Evolutionary conservation across 2,113 vertebrate genomes (phyloP), one percentile per base, ranked within the genome.

Genomic region (Dasyurus viverrinus): DNA sequence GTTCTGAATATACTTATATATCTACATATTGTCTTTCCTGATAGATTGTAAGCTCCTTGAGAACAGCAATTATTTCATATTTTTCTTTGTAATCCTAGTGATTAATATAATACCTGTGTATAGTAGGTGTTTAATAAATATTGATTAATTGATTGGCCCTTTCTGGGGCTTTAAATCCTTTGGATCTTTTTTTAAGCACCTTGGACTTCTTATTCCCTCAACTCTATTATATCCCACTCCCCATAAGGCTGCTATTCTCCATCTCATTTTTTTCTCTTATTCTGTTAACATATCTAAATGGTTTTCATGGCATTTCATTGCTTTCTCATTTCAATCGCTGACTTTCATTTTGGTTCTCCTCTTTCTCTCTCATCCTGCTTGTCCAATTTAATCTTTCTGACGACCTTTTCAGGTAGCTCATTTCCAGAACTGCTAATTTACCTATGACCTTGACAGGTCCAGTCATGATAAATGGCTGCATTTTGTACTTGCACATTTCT

Each of bases 391-490:
- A 36, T 30, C 68, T 68, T 91, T 91, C 92, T 26, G 53, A 89
- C 26, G 27, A 46, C 25, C 84, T 93, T 90, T n/a, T 30, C 1
- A 11, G 25, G 23, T 76, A 12, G 14, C 36, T 11, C 36, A 24
- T 48, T 91, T 48, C 89, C 26, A 54, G 42, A 46, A 54, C 90
- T 92, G 16, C 46, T 55, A 36, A 26, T 54, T 50, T 50, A n/a
- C 2, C 42, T 25, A 47, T n/a, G 68, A 48, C 25, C 4, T 93
- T 52, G 42, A 0, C 14, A 0, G 2, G 26, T 14, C 68, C 46
- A 48, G 0, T 24, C 5, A 3, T 0, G 2, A 46, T 0, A 2
- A 47, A 24, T 52, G 0, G 12, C 2, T n/a, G 27, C 36, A 42
- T 12, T 23, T 68, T 25, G 14, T 8, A 23, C 68, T 42, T 84